A percentile compares a stretch with the other conserved stretches of the same genome.
Evolutionary conservation across 2,888 invertebrate genomes (phyloP).

Genomic region (Drosophila cyrtoloma): DNA sequence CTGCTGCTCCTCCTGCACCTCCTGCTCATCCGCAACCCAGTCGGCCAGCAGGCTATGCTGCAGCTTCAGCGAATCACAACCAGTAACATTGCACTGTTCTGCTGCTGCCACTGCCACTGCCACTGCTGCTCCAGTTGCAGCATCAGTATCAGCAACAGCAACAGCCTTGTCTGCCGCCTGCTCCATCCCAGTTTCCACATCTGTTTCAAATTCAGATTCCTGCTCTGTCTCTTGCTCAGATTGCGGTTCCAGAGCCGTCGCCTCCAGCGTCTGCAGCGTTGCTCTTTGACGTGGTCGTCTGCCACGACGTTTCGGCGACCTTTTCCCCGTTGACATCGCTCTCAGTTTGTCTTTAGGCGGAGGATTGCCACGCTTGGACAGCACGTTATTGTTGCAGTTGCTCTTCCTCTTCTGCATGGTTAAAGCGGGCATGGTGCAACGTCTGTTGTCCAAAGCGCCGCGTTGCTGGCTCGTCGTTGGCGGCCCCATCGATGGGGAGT

Average conservation of each 20-base stretch:
- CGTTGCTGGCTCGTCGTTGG: background rate
- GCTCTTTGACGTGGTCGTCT: background rate
- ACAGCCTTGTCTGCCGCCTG: background rate
- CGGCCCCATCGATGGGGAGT: background rate
- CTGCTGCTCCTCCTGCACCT: background rate
- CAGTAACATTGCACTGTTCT: no score
- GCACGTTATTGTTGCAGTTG: background rate
- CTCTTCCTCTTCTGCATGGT: background rate
- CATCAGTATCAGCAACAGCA: background rate
- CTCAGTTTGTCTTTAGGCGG: background rate
- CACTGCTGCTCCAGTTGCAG: background rate
- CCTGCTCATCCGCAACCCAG: background rate
- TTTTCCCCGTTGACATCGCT: background rate
- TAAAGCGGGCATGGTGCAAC: slow-evolving; percentile 10
- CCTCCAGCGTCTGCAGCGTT: background rate
- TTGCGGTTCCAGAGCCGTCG: background rate
- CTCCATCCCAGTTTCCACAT: background rate
- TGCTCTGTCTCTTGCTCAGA: background rate
- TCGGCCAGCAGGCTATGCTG: background rate
- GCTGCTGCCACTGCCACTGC: background rate
- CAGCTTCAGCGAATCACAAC: background rate
- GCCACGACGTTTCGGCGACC: background rate
- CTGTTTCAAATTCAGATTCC: background rate
- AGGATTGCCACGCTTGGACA: background rate
- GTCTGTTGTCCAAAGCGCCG: slow-evolving; percentile 15